Evolutionary conservation across 1,140 invertebrate genomes (phyloP).

Genomic region (Zaprionus tsacasi): DNA sequence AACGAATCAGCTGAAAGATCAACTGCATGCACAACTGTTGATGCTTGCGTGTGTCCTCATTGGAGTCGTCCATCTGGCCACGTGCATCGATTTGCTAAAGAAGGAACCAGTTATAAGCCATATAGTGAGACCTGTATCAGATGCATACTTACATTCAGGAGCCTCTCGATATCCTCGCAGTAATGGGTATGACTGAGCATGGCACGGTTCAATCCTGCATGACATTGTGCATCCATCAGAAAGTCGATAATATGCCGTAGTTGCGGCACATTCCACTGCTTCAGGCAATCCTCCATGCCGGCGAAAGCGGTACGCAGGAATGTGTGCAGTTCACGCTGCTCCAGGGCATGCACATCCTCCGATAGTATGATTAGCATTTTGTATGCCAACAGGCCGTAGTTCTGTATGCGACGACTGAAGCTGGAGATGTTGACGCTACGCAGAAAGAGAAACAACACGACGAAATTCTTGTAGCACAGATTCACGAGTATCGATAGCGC

Average conservation of each 20-base stretch:
- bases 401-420: slow-evolving; percentile 82
- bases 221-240: slow-evolving; percentile 76
- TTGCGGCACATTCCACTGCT: slow-evolving; percentile 84
- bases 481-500: slow-evolving; percentile 86
- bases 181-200: slow-evolving; percentile 71
- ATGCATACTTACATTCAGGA: slow-evolving; percentile 64
- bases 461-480: slow-evolving; percentile 87
- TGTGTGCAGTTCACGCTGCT: slow-evolving; percentile 72
- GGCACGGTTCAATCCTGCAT: slow-evolving; percentile 64
- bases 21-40: slow-evolving; percentile 68
- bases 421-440: slow-evolving; percentile 85
- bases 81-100: slow-evolving; percentile 68
- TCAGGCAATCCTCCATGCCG: slow-evolving; percentile 84
- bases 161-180: slow-evolving; percentile 70
- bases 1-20: slow-evolving; percentile 61
- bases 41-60: slow-evolving; percentile 84
- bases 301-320: slow-evolving; percentile 84
- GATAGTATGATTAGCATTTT: slow-evolving; percentile 87
- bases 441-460: slow-evolving; percentile 86
- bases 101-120: not conserved
- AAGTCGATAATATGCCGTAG: slow-evolving; percentile 86
- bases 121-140: not conserved
- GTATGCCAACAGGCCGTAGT: slow-evolving; percentile 84
- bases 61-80: slow-evolving; percentile 59
- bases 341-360: slow-evolving; percentile 83